phyloP scores from a whole-genome alignment of 2,888 invertebrate genomes.

The Volucella inanis region DNA sequence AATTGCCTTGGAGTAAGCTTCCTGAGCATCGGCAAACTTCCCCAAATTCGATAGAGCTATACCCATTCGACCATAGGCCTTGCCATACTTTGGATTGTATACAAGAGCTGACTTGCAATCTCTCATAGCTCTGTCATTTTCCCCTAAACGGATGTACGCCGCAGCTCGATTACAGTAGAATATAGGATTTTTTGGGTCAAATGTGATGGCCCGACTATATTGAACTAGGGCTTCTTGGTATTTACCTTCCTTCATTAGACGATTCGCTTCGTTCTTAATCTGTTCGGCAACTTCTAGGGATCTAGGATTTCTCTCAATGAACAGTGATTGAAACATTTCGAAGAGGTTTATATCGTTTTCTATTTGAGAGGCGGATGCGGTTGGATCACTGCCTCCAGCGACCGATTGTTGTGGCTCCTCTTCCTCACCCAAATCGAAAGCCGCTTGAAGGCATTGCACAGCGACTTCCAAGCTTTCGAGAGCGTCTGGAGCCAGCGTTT shows the following conservation, averaged over 20 bases:
- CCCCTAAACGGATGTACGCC: conserved; percentile 94
- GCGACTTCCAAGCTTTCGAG: conserved; percentile 91
- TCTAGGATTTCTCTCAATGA: conserved; percentile 83
- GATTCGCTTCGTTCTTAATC: conserved; percentile 94
- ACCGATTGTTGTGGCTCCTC: conserved; percentile 74
- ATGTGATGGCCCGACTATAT: conserved; percentile 93
- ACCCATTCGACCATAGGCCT: conserved; percentile 96
- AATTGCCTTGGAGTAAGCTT: conserved; percentile 93
- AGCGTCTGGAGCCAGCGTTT: conserved; percentile 80
- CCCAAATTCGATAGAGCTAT: conserved; percentile 93
- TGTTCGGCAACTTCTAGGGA: conserved; percentile 89
- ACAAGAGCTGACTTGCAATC: conserved; percentile 95
- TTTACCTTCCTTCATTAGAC: conserved; percentile 93
- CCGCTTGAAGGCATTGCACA: conserved; percentile 96
- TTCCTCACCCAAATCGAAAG: conserved; percentile 87
- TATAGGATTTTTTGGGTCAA: conserved; percentile 95
- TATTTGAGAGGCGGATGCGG: conserved; percentile 21
- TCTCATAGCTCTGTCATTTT: conserved; percentile 91
- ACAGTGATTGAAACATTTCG: conserved; percentile 83
- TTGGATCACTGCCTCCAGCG: conserved; percentile 62
- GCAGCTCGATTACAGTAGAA: conserved; percentile 99
- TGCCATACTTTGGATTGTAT: conserved; percentile 95
- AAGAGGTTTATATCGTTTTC: conserved; percentile 82
- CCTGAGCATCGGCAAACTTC: conserved; percentile 91
- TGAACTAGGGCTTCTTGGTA: conserved; percentile 91